Base-by-base conservation (phyloP, 2,888 invertebrate species). In the Notodonta ziczac region DNA sequence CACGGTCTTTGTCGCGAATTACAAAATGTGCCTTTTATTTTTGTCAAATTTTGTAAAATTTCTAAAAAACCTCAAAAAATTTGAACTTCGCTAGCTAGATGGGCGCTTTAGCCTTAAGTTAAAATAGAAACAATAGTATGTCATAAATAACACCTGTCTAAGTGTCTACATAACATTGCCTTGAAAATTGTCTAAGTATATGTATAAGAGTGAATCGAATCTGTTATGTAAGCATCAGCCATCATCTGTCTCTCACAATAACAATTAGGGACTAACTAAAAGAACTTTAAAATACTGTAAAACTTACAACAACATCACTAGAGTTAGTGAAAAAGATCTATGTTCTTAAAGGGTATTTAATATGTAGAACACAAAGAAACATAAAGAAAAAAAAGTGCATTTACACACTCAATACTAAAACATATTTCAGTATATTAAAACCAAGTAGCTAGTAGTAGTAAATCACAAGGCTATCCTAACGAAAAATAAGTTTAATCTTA, bases 251-350 rank as follows among this genome's bases (percentile, higher is more conserved):
- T 4, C n/a, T 14, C 4, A 24, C 24, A 24, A 48, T 48, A 48
- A 48, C 48, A 48, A 14, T 48, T 14, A 48, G 12, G 42, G 6
- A 42, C 7, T 42, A 35, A 35, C 35, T 12, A 16, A 50, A 14
- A 14, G 5, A 50, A 50, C 50, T 50, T 16, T 24, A 24, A 24
- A 52, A 50, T 52, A 52, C 52, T 52, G 52, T 32, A 52, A 52
- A 52, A 52, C 52, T 52, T 52, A 52, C 16, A 52, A 32, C 16
- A 52, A 52, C 35, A 52, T 52, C 52, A 52, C 52, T 10, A 9
- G 16, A 48, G 14, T 48, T 50, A 50, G 16, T 50, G 16, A 50
- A 16, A 50, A 50, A 50, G 50, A 50, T 50, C 16, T 50, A 48
- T 14, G 48, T 48, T 48, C 42, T 0, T 10, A 46, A 13, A n/a